Conservation (phyloP, 2,113 vertebrate species). For the Pterocles gutturalis region DNA sequence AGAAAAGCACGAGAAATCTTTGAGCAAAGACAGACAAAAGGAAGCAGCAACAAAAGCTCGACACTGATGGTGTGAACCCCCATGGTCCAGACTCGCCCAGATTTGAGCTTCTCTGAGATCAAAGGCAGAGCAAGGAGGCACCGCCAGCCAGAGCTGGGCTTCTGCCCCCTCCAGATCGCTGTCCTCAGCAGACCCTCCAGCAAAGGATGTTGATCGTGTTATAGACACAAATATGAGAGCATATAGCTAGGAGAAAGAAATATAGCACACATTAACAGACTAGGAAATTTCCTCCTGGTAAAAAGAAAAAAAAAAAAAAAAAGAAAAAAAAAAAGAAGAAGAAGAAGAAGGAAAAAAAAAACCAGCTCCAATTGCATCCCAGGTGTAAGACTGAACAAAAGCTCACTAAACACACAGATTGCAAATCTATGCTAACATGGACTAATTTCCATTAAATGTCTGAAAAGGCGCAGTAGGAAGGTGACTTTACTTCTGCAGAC, state of each 20-base stretch:
- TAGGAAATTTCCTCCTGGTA: background rate
- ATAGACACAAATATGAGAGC: background rate
- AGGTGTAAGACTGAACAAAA: background rate
- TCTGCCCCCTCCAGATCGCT: background rate
- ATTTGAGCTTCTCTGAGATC: background rate
- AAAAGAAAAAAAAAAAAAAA: too few species aligned
- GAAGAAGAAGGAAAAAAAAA: background rate
- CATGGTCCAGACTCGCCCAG: background rate
- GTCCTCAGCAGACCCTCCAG: background rate
- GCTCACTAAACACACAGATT: background rate
- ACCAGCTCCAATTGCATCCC: background rate
- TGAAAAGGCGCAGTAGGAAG: background rate
- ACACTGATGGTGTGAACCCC: background rate
- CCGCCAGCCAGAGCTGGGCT: background rate
- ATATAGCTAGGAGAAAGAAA: background rate
- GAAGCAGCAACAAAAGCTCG: background rate
- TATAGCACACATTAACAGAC: background rate
- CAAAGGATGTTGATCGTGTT: background rate
- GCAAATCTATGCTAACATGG: background rate
- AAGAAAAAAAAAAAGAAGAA: background rate
- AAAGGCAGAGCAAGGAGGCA: background rate
- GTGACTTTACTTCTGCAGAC: accelerated
- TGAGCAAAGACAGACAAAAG: background rate
- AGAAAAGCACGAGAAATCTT: background rate
- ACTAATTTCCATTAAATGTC: background rate